Conservation (phyloP, 1,140 invertebrate species). For the Diachasma alloeum region DNA sequence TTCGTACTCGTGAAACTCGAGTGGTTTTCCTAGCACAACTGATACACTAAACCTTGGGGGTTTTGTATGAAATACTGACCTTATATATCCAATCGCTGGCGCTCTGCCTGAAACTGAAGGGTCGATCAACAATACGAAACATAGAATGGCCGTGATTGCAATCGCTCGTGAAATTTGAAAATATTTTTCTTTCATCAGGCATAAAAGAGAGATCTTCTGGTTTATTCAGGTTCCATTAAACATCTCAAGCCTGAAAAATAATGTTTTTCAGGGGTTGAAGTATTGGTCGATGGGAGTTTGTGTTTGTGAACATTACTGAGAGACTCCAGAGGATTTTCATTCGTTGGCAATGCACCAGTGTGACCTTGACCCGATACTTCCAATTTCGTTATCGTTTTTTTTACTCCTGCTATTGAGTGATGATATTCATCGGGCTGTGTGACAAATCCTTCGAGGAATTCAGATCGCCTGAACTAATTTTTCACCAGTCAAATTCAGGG, state of each 20-base stretch:
- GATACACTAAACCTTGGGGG: background rate
- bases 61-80: constrained; percentile 44
- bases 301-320: background rate
- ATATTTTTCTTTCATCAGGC: constrained; percentile 40
- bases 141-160: constrained; percentile 51
- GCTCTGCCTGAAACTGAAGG: constrained; percentile 48
- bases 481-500: background rate
- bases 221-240: background rate
- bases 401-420: background rate
- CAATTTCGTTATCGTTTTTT: background rate
- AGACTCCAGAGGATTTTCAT: background rate
- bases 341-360: background rate
- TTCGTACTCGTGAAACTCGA: constrained; percentile 34
- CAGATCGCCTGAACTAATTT: background rate
- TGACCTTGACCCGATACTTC: background rate
- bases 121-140: constrained; percentile 53
- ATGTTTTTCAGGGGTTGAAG: background rate
- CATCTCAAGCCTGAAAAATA: background rate
- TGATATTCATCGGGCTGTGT: background rate
- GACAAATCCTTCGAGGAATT: background rate
- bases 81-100: constrained; percentile 57
- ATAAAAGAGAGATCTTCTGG: background rate
- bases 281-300: background rate
- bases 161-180: constrained; percentile 57
- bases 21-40: constrained; percentile 44